Evolutionary conservation across 2,888 invertebrate genomes (phyloP), one percentile per base, ranked within the genome.

Genomic region (Drosophila lutescens): DNA sequence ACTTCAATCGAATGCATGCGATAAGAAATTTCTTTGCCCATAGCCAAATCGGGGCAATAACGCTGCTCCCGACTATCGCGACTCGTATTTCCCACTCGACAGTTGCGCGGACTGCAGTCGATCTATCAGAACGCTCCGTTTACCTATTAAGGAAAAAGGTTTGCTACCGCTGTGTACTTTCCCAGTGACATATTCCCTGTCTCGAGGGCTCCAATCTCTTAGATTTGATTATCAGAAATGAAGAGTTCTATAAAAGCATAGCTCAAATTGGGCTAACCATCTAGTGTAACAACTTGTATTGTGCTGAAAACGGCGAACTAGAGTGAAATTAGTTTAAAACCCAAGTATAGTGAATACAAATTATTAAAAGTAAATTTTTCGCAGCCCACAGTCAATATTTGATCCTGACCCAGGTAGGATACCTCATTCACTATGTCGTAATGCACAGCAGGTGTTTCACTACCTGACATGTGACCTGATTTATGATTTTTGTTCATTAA

Each of bases 61-160:
- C 53, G 49, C 47, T 41, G 26, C 41, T 26, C 23, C 43, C 57
- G 49, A 65, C 59, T 60, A 60, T 47, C 43, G 40, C 53, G 34
- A 55, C 17, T 68, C 76, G 46, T 66, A 86, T 76, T 86, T 54
- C 36, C 74, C 77, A 60, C 62, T 71, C 75, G 75, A 60, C 69
- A 67, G 83, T 72, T 56, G 82, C 26, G 57, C 76, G 75, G 53
- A 34, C 56, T 85, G 81, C 86, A 86, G 70, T 77, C 79, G 59
- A 72, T 61, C 58, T 49, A 65, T 74, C 60, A 26, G 44, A 9
- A 30, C 34, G 30, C 62, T 60, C 59, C 68, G 65, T 51, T 80
- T 62, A 34, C 68, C 77, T 76, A 77, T 84, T 81, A 84, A 84
- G 71, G 69, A 70, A 76, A 84, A 73, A 88, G 84, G 87, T 88